phyloP scores from a whole-genome alignment of 1,140 invertebrate species.

The Drosophila mauritiana region DNA sequence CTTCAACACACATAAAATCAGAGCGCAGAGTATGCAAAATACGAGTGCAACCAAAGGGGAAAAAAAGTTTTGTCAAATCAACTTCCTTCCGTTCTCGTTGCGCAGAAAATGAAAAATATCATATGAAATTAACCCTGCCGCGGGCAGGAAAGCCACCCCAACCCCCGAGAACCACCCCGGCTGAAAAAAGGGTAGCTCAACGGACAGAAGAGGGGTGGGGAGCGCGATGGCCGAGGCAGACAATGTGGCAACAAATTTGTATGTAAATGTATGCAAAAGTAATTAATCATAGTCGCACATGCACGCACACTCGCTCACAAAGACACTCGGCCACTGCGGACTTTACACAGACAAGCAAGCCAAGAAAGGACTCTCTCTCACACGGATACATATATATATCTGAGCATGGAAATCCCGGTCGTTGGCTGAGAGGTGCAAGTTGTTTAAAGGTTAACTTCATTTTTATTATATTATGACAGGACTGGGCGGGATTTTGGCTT shows the following conservation, averaged over 20 bases:
- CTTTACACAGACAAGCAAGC: constrained; percentile 52
- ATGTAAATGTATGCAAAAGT: constrained; percentile 84
- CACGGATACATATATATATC: constrained; percentile 2
- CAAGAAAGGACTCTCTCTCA: constrained; percentile 32
- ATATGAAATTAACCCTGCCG: constrained; percentile 75
- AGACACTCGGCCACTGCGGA: constrained; percentile 59
- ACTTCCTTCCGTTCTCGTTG: constrained; percentile 73
- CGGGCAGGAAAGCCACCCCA: constrained; percentile 50
- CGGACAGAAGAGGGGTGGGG: constrained; percentile 1
- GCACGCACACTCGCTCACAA: constrained; percentile 57
- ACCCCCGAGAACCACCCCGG: constrained; percentile 38
- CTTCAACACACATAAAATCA: constrained; percentile 10
- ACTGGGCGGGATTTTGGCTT: constrained; percentile 36
- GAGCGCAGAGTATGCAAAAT: not conserved
- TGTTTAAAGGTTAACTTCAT: constrained; percentile 80
- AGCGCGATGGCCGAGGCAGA: constrained; percentile 67
- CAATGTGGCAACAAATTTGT: constrained; percentile 83
- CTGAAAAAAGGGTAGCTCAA: constrained; percentile 19
- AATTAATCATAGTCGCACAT: constrained; percentile 84
- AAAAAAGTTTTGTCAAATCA: constrained; percentile 79
- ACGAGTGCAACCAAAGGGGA: constrained; percentile 11
- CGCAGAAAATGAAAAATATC: constrained; percentile 81
- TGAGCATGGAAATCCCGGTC: constrained; percentile 27
- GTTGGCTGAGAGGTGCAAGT: constrained; percentile 60
- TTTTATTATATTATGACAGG: constrained; percentile 63